phyloP scores from a whole-genome alignment of 2,113 vertebrate genomes.

The Lophius piscatorius region DNA sequence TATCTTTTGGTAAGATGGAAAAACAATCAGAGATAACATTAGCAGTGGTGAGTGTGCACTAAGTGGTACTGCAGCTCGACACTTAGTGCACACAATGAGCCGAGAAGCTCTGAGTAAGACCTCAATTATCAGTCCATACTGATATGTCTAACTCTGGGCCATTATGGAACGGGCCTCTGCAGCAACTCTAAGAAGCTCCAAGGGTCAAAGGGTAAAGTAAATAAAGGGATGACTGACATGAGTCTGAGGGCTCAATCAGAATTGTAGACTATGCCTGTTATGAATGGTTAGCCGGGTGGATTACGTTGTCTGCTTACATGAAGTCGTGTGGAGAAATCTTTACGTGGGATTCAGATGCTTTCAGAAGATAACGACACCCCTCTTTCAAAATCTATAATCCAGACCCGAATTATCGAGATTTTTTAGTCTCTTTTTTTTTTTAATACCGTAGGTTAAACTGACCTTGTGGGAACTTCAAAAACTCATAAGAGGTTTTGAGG shows the following conservation, averaged over 20 bases:
- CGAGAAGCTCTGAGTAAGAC: slow-evolving; percentile 37
- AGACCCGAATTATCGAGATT: too few species aligned
- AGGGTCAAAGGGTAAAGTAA: not conserved
- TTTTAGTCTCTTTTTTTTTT: too few species aligned
- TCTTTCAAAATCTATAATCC: too few species aligned
- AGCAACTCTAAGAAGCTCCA: slow-evolving; percentile 4
- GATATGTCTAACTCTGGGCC: not conserved
- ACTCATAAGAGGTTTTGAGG: too few species aligned
- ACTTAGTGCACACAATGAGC: slow-evolving; percentile 22
- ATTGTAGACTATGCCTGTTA: not conserved
- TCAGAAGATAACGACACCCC: not conserved
- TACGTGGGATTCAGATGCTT: not conserved
- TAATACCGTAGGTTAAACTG: too few species aligned
- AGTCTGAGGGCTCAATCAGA: not conserved
- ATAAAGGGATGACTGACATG: not conserved
- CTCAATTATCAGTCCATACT: slow-evolving; percentile 26
- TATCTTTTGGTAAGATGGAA: slow-evolving; percentile 38
- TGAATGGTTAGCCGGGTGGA: not conserved
- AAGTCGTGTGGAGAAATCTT: not conserved
- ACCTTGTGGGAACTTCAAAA: too few species aligned
- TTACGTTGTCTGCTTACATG: not conserved
- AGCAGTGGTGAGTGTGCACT: slow-evolving; percentile 8
- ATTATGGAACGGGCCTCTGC: not conserved
- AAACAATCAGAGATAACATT: slow-evolving; percentile 48
- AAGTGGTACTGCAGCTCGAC: slow-evolving; percentile 28